Conservation (phyloP, 2,797 vertebrate genomes). For the Selene dorsalis region DNA sequence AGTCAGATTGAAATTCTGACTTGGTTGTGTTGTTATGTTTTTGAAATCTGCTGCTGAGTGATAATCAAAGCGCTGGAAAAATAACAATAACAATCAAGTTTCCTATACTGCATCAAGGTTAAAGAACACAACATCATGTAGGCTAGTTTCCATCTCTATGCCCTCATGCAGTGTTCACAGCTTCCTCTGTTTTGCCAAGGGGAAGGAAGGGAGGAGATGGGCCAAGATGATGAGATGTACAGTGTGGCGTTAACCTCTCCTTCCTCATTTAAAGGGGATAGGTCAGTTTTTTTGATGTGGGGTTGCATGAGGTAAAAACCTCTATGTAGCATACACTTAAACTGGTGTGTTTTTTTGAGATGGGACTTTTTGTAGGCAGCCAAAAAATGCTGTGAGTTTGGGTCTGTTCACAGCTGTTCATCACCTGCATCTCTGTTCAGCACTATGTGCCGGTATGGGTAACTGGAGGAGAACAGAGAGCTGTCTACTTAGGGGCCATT, state of each 20-base stretch:
- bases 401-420: no score
- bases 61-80: background rate
- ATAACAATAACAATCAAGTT: background rate
- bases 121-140: background rate
- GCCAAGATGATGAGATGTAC: background rate
- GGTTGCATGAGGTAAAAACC: no score
- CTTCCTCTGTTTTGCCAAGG: constrained; percentile 18
- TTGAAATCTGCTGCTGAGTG: background rate
- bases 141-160: constrained; percentile 12
- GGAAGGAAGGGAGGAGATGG: constrained; percentile 48
- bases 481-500: no score
- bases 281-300: no score
- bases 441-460: no score
- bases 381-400: no score
- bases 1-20: background rate
- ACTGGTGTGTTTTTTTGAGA: no score
- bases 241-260: constrained; percentile 27
- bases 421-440: no score
- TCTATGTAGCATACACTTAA: no score
- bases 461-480: no score
- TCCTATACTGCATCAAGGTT: background rate
- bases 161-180: background rate
- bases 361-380: no score
- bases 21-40: background rate
- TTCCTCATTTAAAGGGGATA: constrained; percentile 7